Evolutionary conservation across 1,140 invertebrate species (phyloP), one percentile per base, ranked within the genome.

Genomic region (Drosophila rhopaloa): DNA sequence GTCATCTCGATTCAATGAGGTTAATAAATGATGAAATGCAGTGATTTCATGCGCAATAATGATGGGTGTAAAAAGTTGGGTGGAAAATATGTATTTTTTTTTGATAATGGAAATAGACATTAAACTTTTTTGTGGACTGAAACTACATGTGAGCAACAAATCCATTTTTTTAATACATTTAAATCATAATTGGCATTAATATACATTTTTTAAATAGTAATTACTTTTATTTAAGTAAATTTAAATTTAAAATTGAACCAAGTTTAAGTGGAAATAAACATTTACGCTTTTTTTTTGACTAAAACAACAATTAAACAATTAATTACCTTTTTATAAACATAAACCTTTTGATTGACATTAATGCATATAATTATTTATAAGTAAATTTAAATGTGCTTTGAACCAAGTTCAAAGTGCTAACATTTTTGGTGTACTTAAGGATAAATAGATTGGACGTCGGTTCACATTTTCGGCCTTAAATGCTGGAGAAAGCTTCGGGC

Each of bases 1-100:
- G 56, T 41, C 63, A 66, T 27, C 13, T 47, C 44, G 11, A 41
- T 41, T 61, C 41, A 48, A 59, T 38, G 14, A 35, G 43, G 10
- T n/a, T 59, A 38, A 60, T 59, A 40, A 47, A 46, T 37, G 14
- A 46, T 46, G n/a, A 5, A 13, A 46, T 58, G 29, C n/a, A 16
- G 10, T 40, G 35, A 38, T 54, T 40, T 38, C 16, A 38, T 24
- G 44, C 44, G 24, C 19, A 40, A 40, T 38, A 11, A 38, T 38
- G 37, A 11, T 11, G 9, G 29, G 0, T 0, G 29, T 32, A 32
- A 32, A 32, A 24, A 24, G 24, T 6, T 8, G 9, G 16, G 40
- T 32, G 13, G 29, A 4, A 51, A 51, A 37, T 35, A 16, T 38
- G 35, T 27, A 27, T 11, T 54, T 27, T 48, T 27, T 48, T 27